These are phyloP conservation scores for Ooceraea biroi DNA, from an alignment of 1,140 invertebrate genomes.

Conservation along the genomic window DNA sequence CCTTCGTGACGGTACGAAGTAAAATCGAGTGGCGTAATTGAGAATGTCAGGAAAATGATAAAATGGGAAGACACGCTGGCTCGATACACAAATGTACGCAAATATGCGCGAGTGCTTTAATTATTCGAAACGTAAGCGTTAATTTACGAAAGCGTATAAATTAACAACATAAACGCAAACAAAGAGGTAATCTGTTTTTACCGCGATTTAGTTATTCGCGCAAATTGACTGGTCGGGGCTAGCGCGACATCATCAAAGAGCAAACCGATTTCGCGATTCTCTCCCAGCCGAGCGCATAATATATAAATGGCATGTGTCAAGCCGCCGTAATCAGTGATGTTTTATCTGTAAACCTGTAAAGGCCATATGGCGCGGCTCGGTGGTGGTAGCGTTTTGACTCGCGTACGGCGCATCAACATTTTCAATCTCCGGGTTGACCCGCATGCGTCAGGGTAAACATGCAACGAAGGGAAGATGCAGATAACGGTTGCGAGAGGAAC, in stretches of 20 bases:
- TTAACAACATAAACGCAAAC: neutral
- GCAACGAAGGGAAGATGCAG: conserved; percentile 36
- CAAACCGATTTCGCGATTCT: conserved; percentile 12
- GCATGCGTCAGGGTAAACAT: conserved; percentile 11
- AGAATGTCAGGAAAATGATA: conserved; percentile 27
- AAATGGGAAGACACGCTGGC: conserved; percentile 20
- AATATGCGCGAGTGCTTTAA: neutral
- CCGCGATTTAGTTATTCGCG: conserved; percentile 13
- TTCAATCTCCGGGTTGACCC: conserved; percentile 44
- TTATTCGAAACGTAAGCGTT: conserved; percentile 11
- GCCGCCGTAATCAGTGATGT: conserved; percentile 50
- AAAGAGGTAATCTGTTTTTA: neutral
- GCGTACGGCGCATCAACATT: conserved; percentile 52
- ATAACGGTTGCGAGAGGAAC: conserved; percentile 23
- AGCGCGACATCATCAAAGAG: conserved; percentile 23
- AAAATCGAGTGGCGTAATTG: conserved; percentile 42
- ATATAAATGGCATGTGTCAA: conserved; percentile 36
- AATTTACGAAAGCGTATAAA: neutral
- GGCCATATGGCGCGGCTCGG: conserved; percentile 16
- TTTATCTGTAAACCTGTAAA: conserved; percentile 64
- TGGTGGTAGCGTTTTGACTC: neutral
- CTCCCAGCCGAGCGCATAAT: too few relatives aligned
- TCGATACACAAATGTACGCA: neutral
- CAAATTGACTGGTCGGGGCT: conserved; percentile 28
- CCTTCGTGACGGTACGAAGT: conserved; percentile 20